Percentiles rank a stretch among this genome's conserved stretches.
phyloP scores from a whole-genome alignment of 2,888 invertebrate genomes.

The Aleiodes testaceus region DNA sequence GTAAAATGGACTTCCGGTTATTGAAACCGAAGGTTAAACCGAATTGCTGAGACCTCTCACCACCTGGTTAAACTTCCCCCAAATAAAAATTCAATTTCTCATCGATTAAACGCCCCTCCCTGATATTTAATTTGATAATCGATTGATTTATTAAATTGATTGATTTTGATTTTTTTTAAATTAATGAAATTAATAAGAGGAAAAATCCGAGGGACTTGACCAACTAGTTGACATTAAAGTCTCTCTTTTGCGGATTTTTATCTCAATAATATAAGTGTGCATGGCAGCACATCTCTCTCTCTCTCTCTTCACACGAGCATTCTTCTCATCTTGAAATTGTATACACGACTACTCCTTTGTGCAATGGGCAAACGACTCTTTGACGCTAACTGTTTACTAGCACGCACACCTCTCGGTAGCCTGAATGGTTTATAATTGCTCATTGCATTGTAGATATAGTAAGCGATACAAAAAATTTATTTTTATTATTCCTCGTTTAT shows the following conservation, averaged over 20 bases:
- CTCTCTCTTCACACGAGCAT: background rate
- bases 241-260: conserved; percentile 62
- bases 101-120: conserved; percentile 16
- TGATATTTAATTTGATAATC: background rate
- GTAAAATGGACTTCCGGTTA: conserved; percentile 70
- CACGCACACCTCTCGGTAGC: conserved; percentile 61
- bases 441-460: conserved; percentile 62
- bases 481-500: no score
- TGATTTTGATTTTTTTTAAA: no score
- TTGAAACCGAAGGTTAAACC: conserved; percentile 60
- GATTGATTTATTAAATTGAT: no score
- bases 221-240: conserved; percentile 35
- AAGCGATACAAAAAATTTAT: conserved; percentile 57
- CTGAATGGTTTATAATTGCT: conserved; percentile 67
- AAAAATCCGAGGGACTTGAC: background rate
- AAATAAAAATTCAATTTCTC: conserved; percentile 20
- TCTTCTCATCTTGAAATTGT: conserved; percentile 24
- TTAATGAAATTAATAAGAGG: no score
- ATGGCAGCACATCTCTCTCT: conserved; percentile 22
- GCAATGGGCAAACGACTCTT: conserved; percentile 54
- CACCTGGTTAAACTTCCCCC: conserved; percentile 36
- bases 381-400: conserved; percentile 59
- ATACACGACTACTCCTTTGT: conserved; percentile 37
- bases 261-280: conserved; percentile 57
- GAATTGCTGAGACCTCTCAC: conserved; percentile 39